Percentiles rank a stretch among this genome's conserved stretches.
phyloP scores from a whole-genome alignment of 2,888 invertebrate species.

The Meliscaeva auricollis region DNA sequence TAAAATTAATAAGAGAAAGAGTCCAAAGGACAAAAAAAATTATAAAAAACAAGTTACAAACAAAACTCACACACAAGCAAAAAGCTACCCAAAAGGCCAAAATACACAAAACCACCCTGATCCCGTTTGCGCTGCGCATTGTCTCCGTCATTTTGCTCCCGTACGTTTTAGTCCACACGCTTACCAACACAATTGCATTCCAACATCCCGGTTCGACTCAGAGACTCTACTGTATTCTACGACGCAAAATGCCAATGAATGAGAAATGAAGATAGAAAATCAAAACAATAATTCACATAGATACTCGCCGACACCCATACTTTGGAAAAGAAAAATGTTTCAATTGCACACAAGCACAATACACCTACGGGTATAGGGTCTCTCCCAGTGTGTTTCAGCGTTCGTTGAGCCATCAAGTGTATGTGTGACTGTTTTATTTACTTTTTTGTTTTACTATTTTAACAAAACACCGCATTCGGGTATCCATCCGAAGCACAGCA shows the following conservation, averaged over 20 bases:
- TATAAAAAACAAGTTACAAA: conserved; percentile 45
- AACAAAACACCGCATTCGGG: neutral
- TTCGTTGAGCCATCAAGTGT: neutral
- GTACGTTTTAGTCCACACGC: conserved; percentile 17
- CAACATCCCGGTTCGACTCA: neutral
- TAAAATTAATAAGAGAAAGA: neutral
- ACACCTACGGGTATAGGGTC: neutral
- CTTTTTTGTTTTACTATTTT: conserved; percentile 37
- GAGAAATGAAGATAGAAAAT: conserved; percentile 71
- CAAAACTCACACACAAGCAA: conserved; percentile 1
- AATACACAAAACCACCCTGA: conserved; percentile 35
- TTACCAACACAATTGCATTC: conserved; percentile 7
- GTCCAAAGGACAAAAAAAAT: conserved; percentile 19
- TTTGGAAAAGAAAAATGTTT: conserved; percentile 2
- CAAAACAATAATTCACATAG: conserved; percentile 71
- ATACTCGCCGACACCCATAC: conserved; percentile 27
- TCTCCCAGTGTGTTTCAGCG: neutral
- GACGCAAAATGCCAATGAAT: conserved; percentile 74
- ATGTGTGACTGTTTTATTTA: neutral
- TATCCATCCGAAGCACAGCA: no score
- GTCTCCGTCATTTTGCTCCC: neutral
- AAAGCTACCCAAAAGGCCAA: neutral
- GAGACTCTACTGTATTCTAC: conserved; percentile 38
- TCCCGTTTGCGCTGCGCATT: conserved; percentile 57
- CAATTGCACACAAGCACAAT: no score